Percentiles rank a stretch among this genome's conserved stretches.
Evolutionary conservation across 2,113 vertebrate species (phyloP).

Genomic region (Egretta garzetta): DNA sequence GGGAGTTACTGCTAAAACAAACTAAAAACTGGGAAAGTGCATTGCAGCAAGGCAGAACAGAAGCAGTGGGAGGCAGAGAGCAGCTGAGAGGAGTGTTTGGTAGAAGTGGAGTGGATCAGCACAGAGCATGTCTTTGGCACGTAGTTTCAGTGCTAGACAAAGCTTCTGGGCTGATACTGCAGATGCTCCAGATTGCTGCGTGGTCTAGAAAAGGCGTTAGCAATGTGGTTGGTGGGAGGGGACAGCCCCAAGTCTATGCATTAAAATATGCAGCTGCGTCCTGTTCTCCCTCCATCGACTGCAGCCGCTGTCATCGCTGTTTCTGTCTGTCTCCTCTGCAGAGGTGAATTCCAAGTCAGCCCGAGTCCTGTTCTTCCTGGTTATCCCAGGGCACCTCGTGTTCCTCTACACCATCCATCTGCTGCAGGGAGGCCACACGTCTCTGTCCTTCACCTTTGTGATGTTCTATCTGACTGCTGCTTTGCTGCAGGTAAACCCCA

Average conservation of each 20-base stretch:
- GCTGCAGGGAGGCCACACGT: conserved; percentile 81
- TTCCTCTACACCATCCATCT: conserved; percentile 89
- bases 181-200: not conserved
- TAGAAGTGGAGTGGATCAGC: not conserved
- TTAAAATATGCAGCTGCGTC: not conserved
- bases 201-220: not conserved
- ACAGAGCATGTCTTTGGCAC: not conserved
- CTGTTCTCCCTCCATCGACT: not conserved
- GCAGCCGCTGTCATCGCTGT: not conserved
- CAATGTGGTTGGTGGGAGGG: not conserved
- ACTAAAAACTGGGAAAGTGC: not conserved
- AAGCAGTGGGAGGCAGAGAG: conserved; percentile 31
- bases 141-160: not conserved
- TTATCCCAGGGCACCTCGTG: conserved; percentile 89
- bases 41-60: not conserved
- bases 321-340: conserved; percentile 60
- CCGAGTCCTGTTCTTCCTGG: conserved; percentile 88
- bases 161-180: not conserved
- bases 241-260: not conserved
- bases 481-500: conserved; percentile 86
- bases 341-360: conserved; percentile 91
- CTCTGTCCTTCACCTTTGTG: conserved; percentile 80
- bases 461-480: conserved; percentile 87
- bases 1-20: not conserved
- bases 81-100: not conserved